These are phyloP conservation scores for Pseudachorutes palmiensis DNA, from an alignment of 1,140 invertebrate species.

Conservation along the genomic window DNA sequence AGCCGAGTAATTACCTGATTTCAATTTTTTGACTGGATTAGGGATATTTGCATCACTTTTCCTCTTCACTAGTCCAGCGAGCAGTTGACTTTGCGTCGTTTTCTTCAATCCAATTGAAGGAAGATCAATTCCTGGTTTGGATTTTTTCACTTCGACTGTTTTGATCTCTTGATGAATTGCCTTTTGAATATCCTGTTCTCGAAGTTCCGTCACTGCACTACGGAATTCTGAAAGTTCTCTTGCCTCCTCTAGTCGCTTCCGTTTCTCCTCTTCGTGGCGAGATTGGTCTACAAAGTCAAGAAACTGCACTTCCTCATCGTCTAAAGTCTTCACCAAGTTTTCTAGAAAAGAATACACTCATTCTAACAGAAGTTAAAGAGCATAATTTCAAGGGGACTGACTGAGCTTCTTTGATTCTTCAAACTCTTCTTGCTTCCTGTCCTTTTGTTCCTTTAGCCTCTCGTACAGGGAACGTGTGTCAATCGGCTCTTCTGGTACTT, in stretches of 20 bases:
- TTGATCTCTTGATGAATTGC: slow-evolving; percentile 50
- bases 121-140: slow-evolving; percentile 8
- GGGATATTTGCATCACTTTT: slow-evolving; percentile 40
- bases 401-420: slow-evolving; percentile 89
- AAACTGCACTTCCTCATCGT: slow-evolving; percentile 91
- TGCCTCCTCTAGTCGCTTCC: slow-evolving; percentile 69
- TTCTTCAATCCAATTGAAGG: slow-evolving; percentile 31
- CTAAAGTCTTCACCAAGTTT: slow-evolving; percentile 87
- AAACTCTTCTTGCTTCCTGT: slow-evolving; percentile 82
- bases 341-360: slow-evolving; percentile 59
- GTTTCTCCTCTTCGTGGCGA: slow-evolving; percentile 71
- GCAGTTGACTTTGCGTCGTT: slow-evolving; percentile 50
- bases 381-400: no score
- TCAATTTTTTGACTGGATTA: slow-evolving; percentile 8
- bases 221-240: slow-evolving; percentile 74
- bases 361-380: no score
- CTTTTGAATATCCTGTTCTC: slow-evolving; percentile 63
- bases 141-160: slow-evolving; percentile 13
- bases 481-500: slow-evolving; percentile 61
- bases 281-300: slow-evolving; percentile 77
- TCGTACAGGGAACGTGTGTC: slow-evolving; percentile 79
- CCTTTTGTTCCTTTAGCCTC: slow-evolving; percentile 80
- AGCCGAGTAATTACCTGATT: slow-evolving; percentile 17
- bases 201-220: slow-evolving; percentile 63
- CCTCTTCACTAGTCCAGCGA: slow-evolving; percentile 52